Conservation (phyloP, 2,797 vertebrate genomes). For the Chelon labrosus region DNA sequence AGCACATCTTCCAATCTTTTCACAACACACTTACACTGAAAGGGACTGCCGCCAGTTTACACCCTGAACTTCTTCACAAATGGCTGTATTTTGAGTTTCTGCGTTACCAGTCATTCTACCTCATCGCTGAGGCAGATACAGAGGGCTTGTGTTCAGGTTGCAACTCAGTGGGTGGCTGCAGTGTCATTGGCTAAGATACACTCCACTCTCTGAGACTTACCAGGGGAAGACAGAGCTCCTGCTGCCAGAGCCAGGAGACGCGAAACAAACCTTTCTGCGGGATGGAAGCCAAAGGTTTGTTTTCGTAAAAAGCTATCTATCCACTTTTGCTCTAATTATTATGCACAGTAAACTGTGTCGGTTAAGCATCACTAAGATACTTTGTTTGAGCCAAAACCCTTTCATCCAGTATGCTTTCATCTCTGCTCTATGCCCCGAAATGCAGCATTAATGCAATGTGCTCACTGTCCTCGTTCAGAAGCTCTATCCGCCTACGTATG, state of each 20-base stretch:
- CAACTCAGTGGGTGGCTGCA: slow-evolving; percentile 48
- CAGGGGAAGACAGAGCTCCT: slow-evolving; percentile 63
- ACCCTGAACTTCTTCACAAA: slow-evolving; percentile 34
- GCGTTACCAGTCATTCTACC: slow-evolving; percentile 9
- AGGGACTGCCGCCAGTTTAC: slow-evolving; percentile 20
- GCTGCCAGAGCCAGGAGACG: slow-evolving; percentile 61
- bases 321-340: slow-evolving; percentile 53
- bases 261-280: slow-evolving; percentile 73
- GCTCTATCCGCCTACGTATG: slow-evolving; percentile 33
- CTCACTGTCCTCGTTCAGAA: slow-evolving; percentile 37
- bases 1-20: not conserved
- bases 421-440: slow-evolving; percentile 47
- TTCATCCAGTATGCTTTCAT: slow-evolving; percentile 52
- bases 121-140: slow-evolving; percentile 31
- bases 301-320: slow-evolving; percentile 59
- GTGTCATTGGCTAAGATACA: slow-evolving; percentile 59
- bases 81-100: slow-evolving; percentile 15
- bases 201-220: slow-evolving; percentile 67
- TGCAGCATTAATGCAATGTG: slow-evolving; percentile 42
- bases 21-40: slow-evolving; percentile 26
- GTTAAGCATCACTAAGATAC: slow-evolving; percentile 40
- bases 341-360: slow-evolving; percentile 50
- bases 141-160: slow-evolving; percentile 47
- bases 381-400: slow-evolving; percentile 40
- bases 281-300: slow-evolving; percentile 68